These are phyloP conservation scores for Drosophila navojoa DNA, from an alignment of 1,140 invertebrate genomes.

Conservation along the genomic window DNA sequence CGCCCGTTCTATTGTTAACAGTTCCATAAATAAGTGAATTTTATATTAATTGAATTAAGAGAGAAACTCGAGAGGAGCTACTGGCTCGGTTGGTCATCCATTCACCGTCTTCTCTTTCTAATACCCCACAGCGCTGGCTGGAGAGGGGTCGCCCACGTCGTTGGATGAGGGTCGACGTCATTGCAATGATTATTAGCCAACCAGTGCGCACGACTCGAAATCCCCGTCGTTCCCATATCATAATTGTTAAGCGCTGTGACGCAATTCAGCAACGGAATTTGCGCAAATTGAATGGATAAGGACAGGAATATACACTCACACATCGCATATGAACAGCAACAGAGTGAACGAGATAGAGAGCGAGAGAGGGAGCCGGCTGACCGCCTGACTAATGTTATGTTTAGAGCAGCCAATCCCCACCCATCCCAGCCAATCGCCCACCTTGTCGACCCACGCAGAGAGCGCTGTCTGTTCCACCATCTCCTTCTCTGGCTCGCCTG, in stretches of 20 bases:
- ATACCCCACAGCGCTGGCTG: too few species aligned
- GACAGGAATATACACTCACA: constrained; percentile 34
- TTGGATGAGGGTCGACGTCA: constrained; percentile 15
- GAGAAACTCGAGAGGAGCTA: background rate
- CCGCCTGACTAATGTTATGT: constrained; percentile 31
- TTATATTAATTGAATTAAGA: background rate
- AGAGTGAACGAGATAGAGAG: background rate
- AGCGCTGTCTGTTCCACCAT: background rate
- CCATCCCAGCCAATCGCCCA: constrained; percentile 1
- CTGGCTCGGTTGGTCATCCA: background rate
- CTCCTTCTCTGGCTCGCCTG: background rate
- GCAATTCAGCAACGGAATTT: constrained; percentile 72
- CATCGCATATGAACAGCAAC: background rate
- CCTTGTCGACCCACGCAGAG: constrained; percentile 25
- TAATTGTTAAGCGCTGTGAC: constrained; percentile 71
- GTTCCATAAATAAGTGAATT: background rate
- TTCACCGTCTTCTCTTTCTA: too few species aligned
- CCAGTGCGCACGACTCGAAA: constrained; percentile 43
- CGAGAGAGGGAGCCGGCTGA: constrained; percentile 14
- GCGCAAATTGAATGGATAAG: constrained; percentile 71
- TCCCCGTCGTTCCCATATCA: constrained; percentile 47
- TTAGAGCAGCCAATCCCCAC: constrained; percentile 13
- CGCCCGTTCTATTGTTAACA: background rate
- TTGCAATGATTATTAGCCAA: constrained; percentile 27
- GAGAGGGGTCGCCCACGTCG: constrained; percentile 13